phyloP scores from a whole-genome alignment of 2,888 invertebrate species.

The Thera britannica region DNA sequence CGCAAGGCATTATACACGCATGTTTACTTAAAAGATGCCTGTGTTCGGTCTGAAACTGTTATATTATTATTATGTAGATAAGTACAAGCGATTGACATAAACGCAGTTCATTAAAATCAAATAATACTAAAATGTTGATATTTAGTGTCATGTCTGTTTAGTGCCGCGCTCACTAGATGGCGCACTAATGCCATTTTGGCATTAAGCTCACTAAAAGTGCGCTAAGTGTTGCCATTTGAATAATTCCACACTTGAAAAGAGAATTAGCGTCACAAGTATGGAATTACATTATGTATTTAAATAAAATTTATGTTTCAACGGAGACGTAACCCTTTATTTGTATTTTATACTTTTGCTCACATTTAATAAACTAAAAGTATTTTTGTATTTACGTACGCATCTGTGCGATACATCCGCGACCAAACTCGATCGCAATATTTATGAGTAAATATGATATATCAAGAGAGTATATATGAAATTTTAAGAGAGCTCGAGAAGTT shows the following conservation, averaged over 20 bases:
- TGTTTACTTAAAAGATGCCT: background rate
- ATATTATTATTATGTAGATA: background rate
- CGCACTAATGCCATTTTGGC: constrained; percentile 23
- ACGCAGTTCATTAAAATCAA: background rate
- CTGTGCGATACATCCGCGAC: too few species aligned
- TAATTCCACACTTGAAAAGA: constrained; percentile 22
- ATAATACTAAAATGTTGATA: background rate
- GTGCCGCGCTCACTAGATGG: constrained; percentile 6
- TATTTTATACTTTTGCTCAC: background rate
- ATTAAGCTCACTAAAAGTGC: constrained; percentile 20
- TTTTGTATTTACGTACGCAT: too few species aligned
- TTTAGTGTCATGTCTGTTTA: background rate
- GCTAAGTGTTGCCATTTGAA: constrained; percentile 10
- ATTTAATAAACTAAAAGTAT: too few species aligned
- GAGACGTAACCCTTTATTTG: constrained; percentile 2
- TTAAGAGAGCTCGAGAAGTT: too few species aligned
- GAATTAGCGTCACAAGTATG: constrained; percentile 11
- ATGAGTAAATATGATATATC: too few species aligned
- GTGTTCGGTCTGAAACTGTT: background rate
- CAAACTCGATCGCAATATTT: too few species aligned
- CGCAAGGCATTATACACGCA: too few species aligned
- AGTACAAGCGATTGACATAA: background rate
- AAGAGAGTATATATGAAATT: too few species aligned
- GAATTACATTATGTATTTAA: background rate
- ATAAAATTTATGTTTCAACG: constrained; percentile 5